Conservation (phyloP, 2,888 invertebrate genomes). For the Baccha elongata region DNA sequence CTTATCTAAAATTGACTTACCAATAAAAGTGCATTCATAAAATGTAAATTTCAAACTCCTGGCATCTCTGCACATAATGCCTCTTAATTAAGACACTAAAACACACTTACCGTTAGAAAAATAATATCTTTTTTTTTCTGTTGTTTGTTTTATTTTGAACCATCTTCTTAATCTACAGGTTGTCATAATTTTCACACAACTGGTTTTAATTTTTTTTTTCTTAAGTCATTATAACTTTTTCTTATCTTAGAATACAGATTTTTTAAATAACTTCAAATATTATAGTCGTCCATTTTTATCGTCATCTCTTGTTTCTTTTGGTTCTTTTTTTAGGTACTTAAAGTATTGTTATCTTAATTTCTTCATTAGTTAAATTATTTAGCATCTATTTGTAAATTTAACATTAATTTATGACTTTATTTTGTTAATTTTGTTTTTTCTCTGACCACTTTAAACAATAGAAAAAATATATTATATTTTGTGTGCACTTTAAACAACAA, state of each 20-base stretch:
- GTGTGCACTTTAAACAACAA: slow-evolving; percentile 34
- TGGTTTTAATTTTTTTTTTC: slow-evolving; percentile 16
- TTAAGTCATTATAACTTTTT: slow-evolving; percentile 9
- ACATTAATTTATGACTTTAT: slow-evolving; percentile 50
- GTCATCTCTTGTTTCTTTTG: not conserved
- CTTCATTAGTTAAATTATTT: slow-evolving; percentile 55
- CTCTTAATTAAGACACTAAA: slow-evolving; percentile 31
- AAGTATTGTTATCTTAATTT: slow-evolving; percentile 54
- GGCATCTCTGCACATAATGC: not conserved
- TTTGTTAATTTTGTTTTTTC: slow-evolving; percentile 41
- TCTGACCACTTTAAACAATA: not conserved
- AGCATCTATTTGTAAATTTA: slow-evolving; percentile 40
- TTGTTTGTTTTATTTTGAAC: slow-evolving; percentile 2
- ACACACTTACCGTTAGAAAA: slow-evolving; percentile 28
- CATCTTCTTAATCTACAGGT: slow-evolving; percentile 21
- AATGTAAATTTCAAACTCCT: slow-evolving; percentile 1
- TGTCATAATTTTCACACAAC: slow-evolving; percentile 41
- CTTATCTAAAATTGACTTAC: not conserved
- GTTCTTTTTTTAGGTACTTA: slow-evolving; percentile 15
- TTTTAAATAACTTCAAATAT: slow-evolving; percentile 26
- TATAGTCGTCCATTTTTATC: not conserved
- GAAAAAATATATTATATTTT: slow-evolving; percentile 14
- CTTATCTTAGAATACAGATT: slow-evolving; percentile 34
- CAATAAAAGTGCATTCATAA: slow-evolving; percentile 38
- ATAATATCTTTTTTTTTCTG: not conserved